These are phyloP conservation scores for Epirrhoe tristata DNA, from an alignment of 2,888 invertebrate genomes.

Conservation along the genomic window DNA sequence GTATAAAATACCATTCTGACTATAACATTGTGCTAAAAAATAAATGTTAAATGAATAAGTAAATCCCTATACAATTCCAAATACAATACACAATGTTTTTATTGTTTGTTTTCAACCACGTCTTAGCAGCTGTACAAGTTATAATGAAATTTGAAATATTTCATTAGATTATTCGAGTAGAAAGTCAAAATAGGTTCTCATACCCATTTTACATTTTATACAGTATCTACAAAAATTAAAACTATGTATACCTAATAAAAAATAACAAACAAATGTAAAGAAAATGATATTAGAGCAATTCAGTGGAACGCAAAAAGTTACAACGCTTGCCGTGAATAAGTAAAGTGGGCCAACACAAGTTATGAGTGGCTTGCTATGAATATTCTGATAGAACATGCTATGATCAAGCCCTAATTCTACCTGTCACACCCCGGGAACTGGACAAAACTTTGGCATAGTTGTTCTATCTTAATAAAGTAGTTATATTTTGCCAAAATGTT, in stretches of 20 bases:
- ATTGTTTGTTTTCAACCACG: not conserved
- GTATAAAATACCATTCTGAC: too few species aligned
- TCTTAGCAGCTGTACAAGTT: not conserved
- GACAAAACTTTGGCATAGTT: too few species aligned
- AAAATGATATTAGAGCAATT: not conserved
- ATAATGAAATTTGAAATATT: not conserved
- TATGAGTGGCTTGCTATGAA: constrained; percentile 7
- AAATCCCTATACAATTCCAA: too few species aligned
- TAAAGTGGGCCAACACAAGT: constrained; percentile 4
- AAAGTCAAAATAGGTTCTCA: too few species aligned
- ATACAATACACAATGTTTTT: not conserved
- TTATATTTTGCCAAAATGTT: too few species aligned
- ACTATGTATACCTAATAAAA: not conserved
- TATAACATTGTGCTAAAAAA: too few species aligned
- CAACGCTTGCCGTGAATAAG: constrained; percentile 1
- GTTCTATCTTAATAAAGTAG: too few species aligned
- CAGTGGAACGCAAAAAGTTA: constrained; percentile 6
- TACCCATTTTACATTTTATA: too few species aligned
- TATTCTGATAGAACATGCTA: constrained; percentile 7
- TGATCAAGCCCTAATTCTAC: constrained; percentile 2
- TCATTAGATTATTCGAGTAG: too few species aligned
- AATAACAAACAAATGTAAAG: not conserved
- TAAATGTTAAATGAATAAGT: too few species aligned
- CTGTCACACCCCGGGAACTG: not conserved
- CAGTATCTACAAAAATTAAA: too few species aligned